These are phyloP conservation scores for Megaceryle torquata DNA, from an alignment of 2,113 vertebrate species.

Conservation along the genomic window DNA sequence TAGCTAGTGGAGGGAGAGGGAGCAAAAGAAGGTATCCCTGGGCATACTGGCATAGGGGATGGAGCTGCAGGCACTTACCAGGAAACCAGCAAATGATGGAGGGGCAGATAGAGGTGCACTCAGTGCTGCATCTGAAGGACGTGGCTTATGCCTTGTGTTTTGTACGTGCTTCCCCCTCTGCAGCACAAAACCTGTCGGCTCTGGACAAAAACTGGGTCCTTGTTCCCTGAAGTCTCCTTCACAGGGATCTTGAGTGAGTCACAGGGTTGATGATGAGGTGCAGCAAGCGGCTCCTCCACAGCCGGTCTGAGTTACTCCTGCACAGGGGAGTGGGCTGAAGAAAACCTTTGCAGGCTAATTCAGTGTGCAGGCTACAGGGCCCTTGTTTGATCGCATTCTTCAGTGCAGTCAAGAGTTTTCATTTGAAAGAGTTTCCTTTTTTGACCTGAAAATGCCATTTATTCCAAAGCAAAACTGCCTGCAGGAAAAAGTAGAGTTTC, in stretches of 20 bases:
- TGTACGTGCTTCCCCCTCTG: not conserved
- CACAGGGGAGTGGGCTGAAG: not conserved
- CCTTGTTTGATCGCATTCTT: not conserved
- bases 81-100: not conserved
- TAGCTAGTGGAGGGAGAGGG: not conserved
- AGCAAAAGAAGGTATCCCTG: not conserved
- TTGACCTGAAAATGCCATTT: not conserved
- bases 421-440: not conserved
- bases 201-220: not conserved
- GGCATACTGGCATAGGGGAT: fast-evolving
- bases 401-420: not conserved
- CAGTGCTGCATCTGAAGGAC: fast-evolving
- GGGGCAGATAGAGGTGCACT: not conserved
- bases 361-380: not conserved
- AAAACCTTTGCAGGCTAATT: not conserved
- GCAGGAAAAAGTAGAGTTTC: not conserved
- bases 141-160: not conserved
- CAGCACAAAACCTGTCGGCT: not conserved
- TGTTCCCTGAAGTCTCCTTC: not conserved
- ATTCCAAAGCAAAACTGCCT: not conserved
- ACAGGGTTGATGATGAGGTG: fast-evolving
- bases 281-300: not conserved
- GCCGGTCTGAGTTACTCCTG: not conserved
- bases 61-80: not conserved
- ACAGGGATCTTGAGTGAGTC: not conserved